Conservation (phyloP, 2,888 invertebrate species). For the Brenthis ino region DNA sequence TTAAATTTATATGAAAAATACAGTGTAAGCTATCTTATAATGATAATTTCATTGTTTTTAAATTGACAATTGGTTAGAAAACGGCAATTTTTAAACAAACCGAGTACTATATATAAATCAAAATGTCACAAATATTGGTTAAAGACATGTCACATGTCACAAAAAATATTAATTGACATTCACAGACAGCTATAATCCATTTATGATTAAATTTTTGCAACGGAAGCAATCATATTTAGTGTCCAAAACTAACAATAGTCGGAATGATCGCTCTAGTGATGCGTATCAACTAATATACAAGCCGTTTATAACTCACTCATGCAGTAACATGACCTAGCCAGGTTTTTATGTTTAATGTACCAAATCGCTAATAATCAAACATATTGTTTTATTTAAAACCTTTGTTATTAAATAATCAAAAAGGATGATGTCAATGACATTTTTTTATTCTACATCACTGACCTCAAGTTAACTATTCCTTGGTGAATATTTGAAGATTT, state of each 20-base stretch:
- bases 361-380: conserved; percentile 5
- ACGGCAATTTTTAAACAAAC: too few relatives aligned
- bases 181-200: background rate
- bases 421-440: background rate
- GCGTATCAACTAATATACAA: conserved; percentile 22
- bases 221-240: conserved; percentile 4
- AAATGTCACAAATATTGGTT: background rate
- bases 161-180: background rate
- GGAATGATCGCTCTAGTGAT: conserved; percentile 30
- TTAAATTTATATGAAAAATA: too few relatives aligned
- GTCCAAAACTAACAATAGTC: conserved; percentile 19
- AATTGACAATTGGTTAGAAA: too few relatives aligned
- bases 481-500: too few relatives aligned
- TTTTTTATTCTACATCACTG: background rate
- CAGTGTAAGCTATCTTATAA: too few relatives aligned
- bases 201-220: background rate
- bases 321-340: conserved; percentile 33
- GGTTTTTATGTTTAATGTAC: conserved; percentile 34
- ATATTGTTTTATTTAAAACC: background rate
- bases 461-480: background rate
- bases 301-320: conserved; percentile 26
- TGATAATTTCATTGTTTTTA: too few relatives aligned
- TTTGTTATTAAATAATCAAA: too few relatives aligned
- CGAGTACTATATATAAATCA: too few relatives aligned
- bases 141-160: background rate